Conservation (phyloP, 2,113 vertebrate species). For the Microtus ochrogaster region DNA sequence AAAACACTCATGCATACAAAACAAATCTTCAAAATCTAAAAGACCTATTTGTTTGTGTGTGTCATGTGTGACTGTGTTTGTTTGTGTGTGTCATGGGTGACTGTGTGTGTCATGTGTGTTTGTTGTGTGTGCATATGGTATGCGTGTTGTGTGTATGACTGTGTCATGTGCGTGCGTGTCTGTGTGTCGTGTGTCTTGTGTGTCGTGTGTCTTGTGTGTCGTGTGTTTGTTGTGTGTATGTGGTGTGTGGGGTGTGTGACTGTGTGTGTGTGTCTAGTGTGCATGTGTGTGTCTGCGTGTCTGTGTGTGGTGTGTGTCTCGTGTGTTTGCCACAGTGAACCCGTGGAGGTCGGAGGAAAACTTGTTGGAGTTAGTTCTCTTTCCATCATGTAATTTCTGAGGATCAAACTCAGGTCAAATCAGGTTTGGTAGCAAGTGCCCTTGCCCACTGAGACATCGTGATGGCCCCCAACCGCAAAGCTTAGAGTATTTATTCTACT, state of each 20-base stretch:
- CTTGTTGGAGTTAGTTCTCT: not conserved
- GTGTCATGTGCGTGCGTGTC: not conserved
- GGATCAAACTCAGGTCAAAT: not conserved
- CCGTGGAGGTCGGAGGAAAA: not conserved
- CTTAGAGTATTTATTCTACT: not conserved
- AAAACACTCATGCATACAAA: not conserved
- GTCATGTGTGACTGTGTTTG: too few relatives aligned
- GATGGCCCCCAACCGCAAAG: not conserved
- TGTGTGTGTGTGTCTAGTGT: too few relatives aligned
- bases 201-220: not conserved
- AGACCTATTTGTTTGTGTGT: not conserved
- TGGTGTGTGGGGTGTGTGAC: too few relatives aligned
- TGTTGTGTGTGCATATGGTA: too few relatives aligned
- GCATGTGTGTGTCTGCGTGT: not conserved
- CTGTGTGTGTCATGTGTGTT: not conserved
- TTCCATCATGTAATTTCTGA: not conserved
- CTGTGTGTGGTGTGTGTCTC: not conserved
- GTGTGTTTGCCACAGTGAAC: not conserved
- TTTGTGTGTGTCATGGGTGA: too few relatives aligned
- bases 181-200: not conserved
- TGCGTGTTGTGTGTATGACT: not conserved
- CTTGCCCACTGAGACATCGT: not conserved
- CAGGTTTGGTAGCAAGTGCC: not conserved
- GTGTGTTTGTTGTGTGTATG: not conserved
- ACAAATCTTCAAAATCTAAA: not conserved